Evolutionary conservation across 2,113 vertebrate species (phyloP), one percentile per base, ranked within the genome.

Genomic region (Motacilla alba): DNA sequence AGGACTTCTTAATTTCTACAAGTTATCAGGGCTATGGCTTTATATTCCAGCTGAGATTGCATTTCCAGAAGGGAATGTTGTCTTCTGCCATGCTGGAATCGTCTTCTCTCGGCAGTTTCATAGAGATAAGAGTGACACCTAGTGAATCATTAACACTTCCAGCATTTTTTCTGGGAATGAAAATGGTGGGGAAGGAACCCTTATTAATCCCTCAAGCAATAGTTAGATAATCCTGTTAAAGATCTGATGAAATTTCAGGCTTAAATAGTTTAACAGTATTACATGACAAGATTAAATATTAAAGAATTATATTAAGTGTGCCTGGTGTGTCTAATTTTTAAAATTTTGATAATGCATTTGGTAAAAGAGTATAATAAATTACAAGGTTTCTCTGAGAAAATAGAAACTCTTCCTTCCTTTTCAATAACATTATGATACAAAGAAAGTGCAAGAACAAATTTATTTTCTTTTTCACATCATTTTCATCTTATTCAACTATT

Each of bases 61-160:
- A 80, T 77, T 90, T 94, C 50, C 47, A 90, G 15, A 46, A 77
- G 16, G 23, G 5, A 86, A 59, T 52, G 23, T 11, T 83, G 23
- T 39, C 23, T 88, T 5, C 59, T 59, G 31, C 5, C 46, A 73
- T 83, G 31, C 46, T 86, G 41, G 46, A 64, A 47, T 35, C 3
- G 4, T 52, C 49, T 37, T 46, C 23, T 55, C 6, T 53, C 11
- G 9, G 20, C 46, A 62, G 6, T 63, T 85, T 66, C 22, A 35
- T 4, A 92, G 33, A 88, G 18, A 16, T 69, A 62, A 94, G 79
- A 67, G 64, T 94, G 95, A 93, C 86, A 93, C n/a, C 85, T 88
- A 92, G 79, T 89, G 88, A 96, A 92, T 31, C 43, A 59, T 27
- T 74, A 70, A 50, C 21, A 56, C 4, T 66, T 53, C 27, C 49